Conservation (phyloP, 2,888 invertebrate genomes). For the Scaptomyza polygonia region DNA sequence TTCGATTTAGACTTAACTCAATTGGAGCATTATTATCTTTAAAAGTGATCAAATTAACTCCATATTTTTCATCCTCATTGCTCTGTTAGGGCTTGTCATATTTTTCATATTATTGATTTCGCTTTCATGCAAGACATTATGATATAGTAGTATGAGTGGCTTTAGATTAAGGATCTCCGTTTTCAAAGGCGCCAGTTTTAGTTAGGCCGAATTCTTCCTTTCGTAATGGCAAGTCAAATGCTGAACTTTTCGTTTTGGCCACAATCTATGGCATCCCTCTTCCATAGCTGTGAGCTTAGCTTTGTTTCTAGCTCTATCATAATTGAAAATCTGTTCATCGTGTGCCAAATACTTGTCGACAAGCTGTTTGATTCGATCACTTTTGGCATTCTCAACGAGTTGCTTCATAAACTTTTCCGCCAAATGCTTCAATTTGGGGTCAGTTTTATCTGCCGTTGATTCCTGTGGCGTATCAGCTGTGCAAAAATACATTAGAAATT, state of each 20-base stretch:
- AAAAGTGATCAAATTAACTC: neutral
- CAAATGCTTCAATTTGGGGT: constrained; percentile 17
- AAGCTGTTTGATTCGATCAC: constrained; percentile 18
- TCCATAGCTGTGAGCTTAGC: constrained; percentile 23
- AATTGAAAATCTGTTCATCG: constrained; percentile 37
- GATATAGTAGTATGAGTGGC: constrained; percentile 43
- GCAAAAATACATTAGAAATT: neutral
- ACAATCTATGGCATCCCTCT: constrained; percentile 46
- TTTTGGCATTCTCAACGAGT: constrained; percentile 25
- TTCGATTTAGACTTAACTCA: constrained; percentile 5
- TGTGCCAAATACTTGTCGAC: constrained; percentile 41
- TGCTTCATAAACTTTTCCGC: constrained; percentile 25
- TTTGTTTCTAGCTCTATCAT: constrained; percentile 17
- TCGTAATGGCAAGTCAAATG: constrained; percentile 35
- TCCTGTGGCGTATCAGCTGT: constrained; percentile 22
- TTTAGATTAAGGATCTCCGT: constrained; percentile 33
- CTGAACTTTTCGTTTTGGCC: constrained; percentile 20
- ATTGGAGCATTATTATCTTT: neutral
- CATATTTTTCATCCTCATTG: neutral
- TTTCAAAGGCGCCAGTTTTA: constrained; percentile 49
- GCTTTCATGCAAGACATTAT: constrained; percentile 39
- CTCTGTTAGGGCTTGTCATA: neutral
- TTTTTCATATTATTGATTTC: constrained; percentile 32
- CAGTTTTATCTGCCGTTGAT: neutral
- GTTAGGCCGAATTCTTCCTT: constrained; percentile 9